phyloP scores from a whole-genome alignment of 2,797 vertebrate genomes.

The Poeciliopsis turneri region DNA sequence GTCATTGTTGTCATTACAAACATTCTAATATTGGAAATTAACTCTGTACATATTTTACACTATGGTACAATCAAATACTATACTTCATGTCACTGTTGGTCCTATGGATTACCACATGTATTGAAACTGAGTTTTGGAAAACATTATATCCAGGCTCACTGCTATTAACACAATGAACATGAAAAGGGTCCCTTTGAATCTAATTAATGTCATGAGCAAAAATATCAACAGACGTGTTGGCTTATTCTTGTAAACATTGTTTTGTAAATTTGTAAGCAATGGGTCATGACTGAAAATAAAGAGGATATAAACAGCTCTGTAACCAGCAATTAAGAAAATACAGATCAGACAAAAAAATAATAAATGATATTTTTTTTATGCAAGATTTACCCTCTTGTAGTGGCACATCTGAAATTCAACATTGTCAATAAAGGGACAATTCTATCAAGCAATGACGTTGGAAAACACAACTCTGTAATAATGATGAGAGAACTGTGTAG shows the following conservation, averaged over 20 bases:
- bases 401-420: conserved; percentile 42
- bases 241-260: conserved; percentile 56
- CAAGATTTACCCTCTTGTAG: conserved; percentile 30
- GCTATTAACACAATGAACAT: conserved; percentile 60
- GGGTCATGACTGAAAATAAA: conserved; percentile 20
- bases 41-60: conserved; percentile 86
- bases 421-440: conserved; percentile 20
- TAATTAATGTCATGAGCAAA: conserved; percentile 40
- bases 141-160: conserved; percentile 65
- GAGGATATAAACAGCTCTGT: conserved; percentile 41
- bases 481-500: conserved; percentile 31
- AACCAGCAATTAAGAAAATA: conserved; percentile 38
- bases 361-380: neutral
- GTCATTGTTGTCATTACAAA: conserved; percentile 80
- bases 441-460: conserved; percentile 2
- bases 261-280: conserved; percentile 27
- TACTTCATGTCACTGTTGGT: conserved; percentile 71
- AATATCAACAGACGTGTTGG: conserved; percentile 31
- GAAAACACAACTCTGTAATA: conserved; percentile 36
- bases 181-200: conserved; percentile 50
- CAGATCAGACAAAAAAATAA: conserved; percentile 28
- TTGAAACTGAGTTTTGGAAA: conserved; percentile 56
- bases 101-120: conserved; percentile 69
- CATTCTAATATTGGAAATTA: conserved; percentile 85
- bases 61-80: conserved; percentile 84